These are phyloP conservation scores for Petroica traversi DNA, from an alignment of 2,113 vertebrate species.

Conservation along the genomic window DNA sequence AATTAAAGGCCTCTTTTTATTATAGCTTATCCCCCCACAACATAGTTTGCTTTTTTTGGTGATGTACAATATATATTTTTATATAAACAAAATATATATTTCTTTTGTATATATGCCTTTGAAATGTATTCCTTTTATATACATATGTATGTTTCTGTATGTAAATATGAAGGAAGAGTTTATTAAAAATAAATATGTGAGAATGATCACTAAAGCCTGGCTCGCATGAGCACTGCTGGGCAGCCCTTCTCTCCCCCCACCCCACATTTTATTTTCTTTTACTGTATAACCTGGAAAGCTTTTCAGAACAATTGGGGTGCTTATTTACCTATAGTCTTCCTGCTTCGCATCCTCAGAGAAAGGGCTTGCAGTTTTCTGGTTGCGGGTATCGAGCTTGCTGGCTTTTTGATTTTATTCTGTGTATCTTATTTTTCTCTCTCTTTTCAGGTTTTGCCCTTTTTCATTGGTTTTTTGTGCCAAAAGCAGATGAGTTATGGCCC, in stretches of 20 bases:
- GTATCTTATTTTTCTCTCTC: neutral
- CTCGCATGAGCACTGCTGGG: neutral
- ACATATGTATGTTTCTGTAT: fast-evolving
- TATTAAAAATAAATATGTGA: neutral
- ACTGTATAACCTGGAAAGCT: neutral
- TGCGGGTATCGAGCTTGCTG: neutral
- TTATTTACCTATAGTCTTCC: neutral
- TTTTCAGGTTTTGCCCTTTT: neutral
- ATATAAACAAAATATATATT: neutral
- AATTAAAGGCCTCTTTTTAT: constrained; percentile 90
- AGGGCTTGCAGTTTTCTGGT: neutral
- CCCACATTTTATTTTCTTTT: neutral
- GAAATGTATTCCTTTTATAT: fast-evolving
- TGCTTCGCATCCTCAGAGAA: neutral
- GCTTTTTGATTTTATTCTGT: neutral
- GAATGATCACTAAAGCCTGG: constrained; percentile 21
- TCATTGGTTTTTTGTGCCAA: neutral
- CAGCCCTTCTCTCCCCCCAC: neutral
- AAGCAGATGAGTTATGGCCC: neutral
- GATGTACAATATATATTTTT: neutral
- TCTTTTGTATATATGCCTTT: neutral
- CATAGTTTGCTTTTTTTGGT: neutral
- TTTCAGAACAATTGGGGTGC: neutral
- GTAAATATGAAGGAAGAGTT: neutral
- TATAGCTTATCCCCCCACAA: constrained; percentile 17